phyloP scores from a whole-genome alignment of 2,113 vertebrate genomes.

The Anthoscopus minutus region DNA sequence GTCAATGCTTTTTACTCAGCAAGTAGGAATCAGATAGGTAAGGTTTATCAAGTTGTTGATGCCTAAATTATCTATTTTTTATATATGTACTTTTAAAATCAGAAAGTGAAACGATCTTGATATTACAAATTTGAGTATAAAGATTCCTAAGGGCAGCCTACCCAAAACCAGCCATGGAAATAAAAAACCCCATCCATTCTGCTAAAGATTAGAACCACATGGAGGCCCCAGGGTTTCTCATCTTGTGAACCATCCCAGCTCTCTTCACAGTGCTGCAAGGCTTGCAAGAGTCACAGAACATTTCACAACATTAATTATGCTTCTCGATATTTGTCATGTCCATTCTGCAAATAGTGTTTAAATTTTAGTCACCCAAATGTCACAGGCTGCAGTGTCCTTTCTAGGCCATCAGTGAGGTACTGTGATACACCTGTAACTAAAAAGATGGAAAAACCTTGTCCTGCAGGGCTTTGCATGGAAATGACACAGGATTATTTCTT shows the following conservation, averaged over 20 bases:
- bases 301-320: not conserved
- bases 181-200: not conserved
- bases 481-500: not conserved
- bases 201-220: not conserved
- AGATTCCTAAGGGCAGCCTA: not conserved
- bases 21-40: conserved; percentile 96
- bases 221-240: not conserved
- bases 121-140: not conserved
- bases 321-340: not conserved
- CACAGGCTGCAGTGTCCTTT: not conserved
- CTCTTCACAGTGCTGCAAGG: not conserved
- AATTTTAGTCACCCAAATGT: not conserved
- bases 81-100: not conserved
- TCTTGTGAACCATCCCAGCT: not conserved
- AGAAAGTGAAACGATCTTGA: not conserved
- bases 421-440: not conserved
- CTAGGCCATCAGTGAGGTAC: not conserved
- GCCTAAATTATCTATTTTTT: not conserved
- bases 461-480: not conserved
- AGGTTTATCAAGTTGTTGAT: not conserved
- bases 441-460: not conserved
- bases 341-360: not conserved
- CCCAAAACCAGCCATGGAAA: not conserved
- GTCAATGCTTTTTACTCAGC: conserved; percentile 96
- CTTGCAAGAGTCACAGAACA: not conserved